Conservation (phyloP, 2,113 vertebrate genomes). For the Bagarius yarrelli region DNA sequence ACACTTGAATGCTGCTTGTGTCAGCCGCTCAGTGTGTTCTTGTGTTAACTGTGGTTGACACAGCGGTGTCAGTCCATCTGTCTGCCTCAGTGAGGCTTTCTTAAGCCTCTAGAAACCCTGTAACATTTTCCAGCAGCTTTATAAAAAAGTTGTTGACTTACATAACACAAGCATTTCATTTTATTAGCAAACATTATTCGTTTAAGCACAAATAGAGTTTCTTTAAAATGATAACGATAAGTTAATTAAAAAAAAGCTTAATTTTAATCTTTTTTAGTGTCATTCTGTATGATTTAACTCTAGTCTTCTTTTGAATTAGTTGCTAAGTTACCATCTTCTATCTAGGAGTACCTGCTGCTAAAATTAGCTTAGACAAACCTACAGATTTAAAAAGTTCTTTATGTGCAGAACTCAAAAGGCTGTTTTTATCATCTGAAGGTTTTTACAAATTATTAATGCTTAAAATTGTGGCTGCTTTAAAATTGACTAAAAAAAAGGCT, state of each 20-base stretch:
- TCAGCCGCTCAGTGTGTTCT: constrained; percentile 60
- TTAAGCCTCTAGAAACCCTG: constrained; percentile 30
- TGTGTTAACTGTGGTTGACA: constrained; percentile 59
- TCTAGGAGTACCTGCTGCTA: constrained; percentile 32
- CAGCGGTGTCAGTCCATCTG: constrained; percentile 59
- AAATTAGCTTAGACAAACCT: constrained; percentile 30
- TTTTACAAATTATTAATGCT: neutral
- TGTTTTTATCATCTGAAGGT: neutral
- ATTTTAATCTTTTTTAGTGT: neutral
- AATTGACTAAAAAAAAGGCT: neutral
- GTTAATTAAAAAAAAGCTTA: neutral
- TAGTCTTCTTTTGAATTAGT: constrained; percentile 34
- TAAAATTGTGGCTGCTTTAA: neutral
- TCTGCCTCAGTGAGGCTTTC: constrained; percentile 45
- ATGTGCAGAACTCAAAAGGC: neutral
- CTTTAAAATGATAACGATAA: neutral
- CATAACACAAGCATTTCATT: neutral
- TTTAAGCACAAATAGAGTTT: neutral
- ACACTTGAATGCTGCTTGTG: constrained; percentile 64
- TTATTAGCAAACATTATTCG: neutral
- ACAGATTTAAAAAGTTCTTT: neutral
- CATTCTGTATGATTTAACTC: constrained; percentile 20
- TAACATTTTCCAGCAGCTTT: constrained; percentile 6
- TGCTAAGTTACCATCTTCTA: constrained; percentile 44
- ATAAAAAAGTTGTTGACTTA: neutral